Conservation (phyloP, 2,888 invertebrate species). For the Acleris sparsana region DNA sequence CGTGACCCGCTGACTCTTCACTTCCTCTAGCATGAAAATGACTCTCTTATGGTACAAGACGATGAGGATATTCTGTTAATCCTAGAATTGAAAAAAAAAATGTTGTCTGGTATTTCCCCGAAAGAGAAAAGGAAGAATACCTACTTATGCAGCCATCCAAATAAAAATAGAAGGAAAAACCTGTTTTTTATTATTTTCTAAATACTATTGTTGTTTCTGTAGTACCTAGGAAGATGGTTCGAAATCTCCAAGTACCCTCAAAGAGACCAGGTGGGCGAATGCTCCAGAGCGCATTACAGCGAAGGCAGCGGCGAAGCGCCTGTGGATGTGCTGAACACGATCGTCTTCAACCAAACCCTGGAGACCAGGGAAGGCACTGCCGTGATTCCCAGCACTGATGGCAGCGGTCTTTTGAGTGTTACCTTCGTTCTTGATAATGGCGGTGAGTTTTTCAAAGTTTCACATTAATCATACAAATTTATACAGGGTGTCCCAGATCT, state of each 20-base stretch:
- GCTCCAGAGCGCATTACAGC: slow-evolving; percentile 39
- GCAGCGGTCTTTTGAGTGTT: slow-evolving; percentile 30
- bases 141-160: too few relatives aligned
- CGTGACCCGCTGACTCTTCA: too few relatives aligned
- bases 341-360: slow-evolving; percentile 42
- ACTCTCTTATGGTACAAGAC: too few relatives aligned
- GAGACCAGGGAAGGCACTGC: slow-evolving; percentile 38
- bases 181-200: background rate
- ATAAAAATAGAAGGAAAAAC: background rate
- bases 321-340: slow-evolving; percentile 41
- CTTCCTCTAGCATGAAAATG: too few relatives aligned
- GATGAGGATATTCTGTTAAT: too few relatives aligned
- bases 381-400: slow-evolving; percentile 23
- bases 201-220: slow-evolving; percentile 9
- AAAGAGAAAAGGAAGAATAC: too few relatives aligned
- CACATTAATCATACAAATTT: too few relatives aligned
- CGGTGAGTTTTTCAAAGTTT: slow-evolving; percentile 11
- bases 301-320: slow-evolving; percentile 18
- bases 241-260: slow-evolving; percentile 41
- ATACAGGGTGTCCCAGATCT: too few relatives aligned
- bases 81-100: too few relatives aligned
- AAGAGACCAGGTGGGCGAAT: slow-evolving; percentile 38
- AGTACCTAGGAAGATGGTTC: slow-evolving; percentile 45
- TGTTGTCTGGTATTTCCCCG: too few relatives aligned
- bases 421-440: slow-evolving; percentile 25